Evolutionary conservation across 2,113 vertebrate species (phyloP).

Genomic region (Tupaia chinensis): DNA sequence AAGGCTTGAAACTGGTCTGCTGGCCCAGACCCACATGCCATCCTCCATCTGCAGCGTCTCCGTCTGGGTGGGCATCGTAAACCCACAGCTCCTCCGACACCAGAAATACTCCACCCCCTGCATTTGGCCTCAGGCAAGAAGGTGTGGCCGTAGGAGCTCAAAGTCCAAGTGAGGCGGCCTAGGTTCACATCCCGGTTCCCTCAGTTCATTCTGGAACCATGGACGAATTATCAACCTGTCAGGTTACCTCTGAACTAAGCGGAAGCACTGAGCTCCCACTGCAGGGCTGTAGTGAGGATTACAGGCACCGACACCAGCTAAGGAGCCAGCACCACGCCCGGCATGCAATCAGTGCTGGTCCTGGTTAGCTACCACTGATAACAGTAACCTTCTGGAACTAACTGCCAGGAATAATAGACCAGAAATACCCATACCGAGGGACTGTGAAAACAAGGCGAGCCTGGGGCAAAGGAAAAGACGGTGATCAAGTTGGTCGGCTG

Average conservation of each 20-base stretch:
- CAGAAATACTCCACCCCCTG: not conserved
- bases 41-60: not conserved
- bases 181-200: not conserved
- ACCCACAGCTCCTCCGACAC: not conserved
- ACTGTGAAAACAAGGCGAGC: conserved; percentile 33
- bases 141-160: not conserved
- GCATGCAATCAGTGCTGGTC: not conserved
- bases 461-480: not conserved
- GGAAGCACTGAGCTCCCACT: conserved; percentile 13
- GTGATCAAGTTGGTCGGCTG: not conserved
- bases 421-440: not conserved
- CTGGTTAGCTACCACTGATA: not conserved
- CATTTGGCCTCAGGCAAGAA: not conserved
- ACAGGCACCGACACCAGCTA: not conserved
- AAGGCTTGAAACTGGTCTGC: not conserved
- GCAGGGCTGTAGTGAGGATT: not conserved
- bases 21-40: not conserved
- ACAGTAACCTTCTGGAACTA: conserved; percentile 36
- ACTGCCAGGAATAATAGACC: conserved; percentile 33
- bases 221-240: not conserved
- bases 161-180: not conserved
- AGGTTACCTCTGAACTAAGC: not conserved
- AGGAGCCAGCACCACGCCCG: not conserved
- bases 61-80: not conserved
- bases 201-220: not conserved